Base-by-base conservation (phyloP, 2,113 vertebrate genomes). In the Hippocampus zosterae region DNA sequence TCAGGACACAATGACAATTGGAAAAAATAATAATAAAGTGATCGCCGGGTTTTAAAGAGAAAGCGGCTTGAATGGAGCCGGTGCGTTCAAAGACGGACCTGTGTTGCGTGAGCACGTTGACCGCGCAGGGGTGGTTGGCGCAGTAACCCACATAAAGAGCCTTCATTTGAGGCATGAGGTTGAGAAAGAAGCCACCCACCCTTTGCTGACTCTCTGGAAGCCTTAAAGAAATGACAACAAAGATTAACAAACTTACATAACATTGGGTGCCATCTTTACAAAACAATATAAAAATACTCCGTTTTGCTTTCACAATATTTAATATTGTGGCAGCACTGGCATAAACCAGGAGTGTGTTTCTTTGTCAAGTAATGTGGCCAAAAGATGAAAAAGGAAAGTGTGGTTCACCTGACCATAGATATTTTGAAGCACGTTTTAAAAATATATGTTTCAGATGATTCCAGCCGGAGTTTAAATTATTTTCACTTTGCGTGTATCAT, bases 91-190 rank as follows among this genome's bases (percentile, higher is more conserved):
- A 60, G 27, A 29, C 73, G 0, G 90, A 99, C 96, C 96, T 94
- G 88, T 98, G 93, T 75, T 98, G 93, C 18, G 96, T 98, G 71
- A 99, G 96, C 79, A 98, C 91, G 65, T 94, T 96, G 27, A 99
- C 97, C 21, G 96, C 95, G n/a, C 95, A 98, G 0, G 97, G 97
- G 73, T 99, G 97, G 86, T 98, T 99, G 88, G 96, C 94, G 91
- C 97, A 98, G 78, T 98, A 99, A 0, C 92, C 85, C 18, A 94
- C 89, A 79, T 99, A 97, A 19, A 99, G 85, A 65, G 88, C 94
- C 87, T 94, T 96, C 94, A 96, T 98, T 83, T 97, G 96, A 0
- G 94, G 92, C 94, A 98, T 97, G 80, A 97, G 88, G 83, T 93
- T 98, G 67, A 98, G 87, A 82, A 98, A 99, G 89, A 98, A 98